These are phyloP conservation scores for Phengaris arion DNA, from an alignment of 2,888 invertebrate species.

Conservation along the genomic window DNA sequence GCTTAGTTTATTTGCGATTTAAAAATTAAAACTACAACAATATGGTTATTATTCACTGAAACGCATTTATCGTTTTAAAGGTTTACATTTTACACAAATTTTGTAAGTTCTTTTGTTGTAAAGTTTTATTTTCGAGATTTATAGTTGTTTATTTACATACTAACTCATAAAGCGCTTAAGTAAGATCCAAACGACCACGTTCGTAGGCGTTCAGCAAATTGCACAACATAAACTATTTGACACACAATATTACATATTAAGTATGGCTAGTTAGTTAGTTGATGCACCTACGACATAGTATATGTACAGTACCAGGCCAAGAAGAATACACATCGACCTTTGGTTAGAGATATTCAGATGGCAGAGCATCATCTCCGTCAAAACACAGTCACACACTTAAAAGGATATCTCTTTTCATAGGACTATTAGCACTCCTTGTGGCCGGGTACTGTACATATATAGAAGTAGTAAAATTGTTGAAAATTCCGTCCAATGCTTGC, in stretches of 20 bases:
- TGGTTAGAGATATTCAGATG: too few relatives aligned
- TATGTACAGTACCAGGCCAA: neutral
- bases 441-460: neutral
- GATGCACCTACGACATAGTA: neutral
- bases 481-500: neutral
- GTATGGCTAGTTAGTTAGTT: neutral
- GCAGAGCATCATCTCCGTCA: too few relatives aligned
- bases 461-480: neutral
- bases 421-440: too few relatives aligned
- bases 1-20: too few relatives aligned
- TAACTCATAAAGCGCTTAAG: constrained; percentile 26
- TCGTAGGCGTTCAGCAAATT: constrained; percentile 24
- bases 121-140: constrained; percentile 19
- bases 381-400: too few relatives aligned
- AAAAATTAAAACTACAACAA: neutral
- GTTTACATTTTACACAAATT: constrained; percentile 2
- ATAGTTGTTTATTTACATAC: constrained; percentile 24
- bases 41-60: neutral
- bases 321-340: too few relatives aligned
- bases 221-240: constrained; percentile 2
- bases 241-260: neutral
- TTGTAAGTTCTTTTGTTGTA: constrained; percentile 10
- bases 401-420: too few relatives aligned
- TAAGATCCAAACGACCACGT: neutral
- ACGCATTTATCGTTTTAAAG: neutral